Evolutionary conservation across 2,888 invertebrate species (phyloP), one percentile per base, ranked within the genome.

Genomic region (Tinea pellionella): DNA sequence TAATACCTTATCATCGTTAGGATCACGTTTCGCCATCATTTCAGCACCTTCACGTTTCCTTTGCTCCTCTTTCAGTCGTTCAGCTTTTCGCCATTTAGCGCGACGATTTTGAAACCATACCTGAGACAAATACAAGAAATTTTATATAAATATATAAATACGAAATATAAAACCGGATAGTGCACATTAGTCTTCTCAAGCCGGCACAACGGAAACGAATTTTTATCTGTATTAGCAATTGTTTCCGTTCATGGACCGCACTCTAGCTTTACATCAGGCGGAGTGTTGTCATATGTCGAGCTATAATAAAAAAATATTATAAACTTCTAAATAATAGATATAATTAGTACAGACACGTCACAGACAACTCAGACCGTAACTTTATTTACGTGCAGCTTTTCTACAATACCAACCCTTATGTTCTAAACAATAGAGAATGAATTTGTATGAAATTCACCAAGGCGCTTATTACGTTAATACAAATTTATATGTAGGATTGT

Each of bases 71-170:
- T 96, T 96, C 74, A 96, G 90, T 32, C 96, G 89, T 78, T 96
- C 96, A 55, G 95, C 96, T 81, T 96, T 96, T 63, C 96, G 89
- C 96, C 96, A 96, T 80, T 96, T 96, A 43, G 96, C 96, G 62
- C 96, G 89, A 51, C 96, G 90, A 73, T 96, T 96, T 89, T 96
- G 96, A 76, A 96, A 96, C 96, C 96, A 96, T 32, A 96, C 96
- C 96, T 96, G 80, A 1, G 6, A 61, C 63, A 61, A 59, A 24
- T 3, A 24, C 6, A 24, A 24, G 2, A 6, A 24, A 65, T n/a
- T 13, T 4, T 42, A 4, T 42, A n/a, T n/a, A n/a, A n/a, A n/a
- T n/a, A n/a, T n/a, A n/a, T n/a, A n/a, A n/a, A n/a, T n/a, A n/a
- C n/a, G n/a, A n/a, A n/a, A n/a, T n/a, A n/a, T n/a, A n/a, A n/a